Evolutionary conservation across 2,888 invertebrate genomes (phyloP).

Genomic region (Lasiommata megera): DNA sequence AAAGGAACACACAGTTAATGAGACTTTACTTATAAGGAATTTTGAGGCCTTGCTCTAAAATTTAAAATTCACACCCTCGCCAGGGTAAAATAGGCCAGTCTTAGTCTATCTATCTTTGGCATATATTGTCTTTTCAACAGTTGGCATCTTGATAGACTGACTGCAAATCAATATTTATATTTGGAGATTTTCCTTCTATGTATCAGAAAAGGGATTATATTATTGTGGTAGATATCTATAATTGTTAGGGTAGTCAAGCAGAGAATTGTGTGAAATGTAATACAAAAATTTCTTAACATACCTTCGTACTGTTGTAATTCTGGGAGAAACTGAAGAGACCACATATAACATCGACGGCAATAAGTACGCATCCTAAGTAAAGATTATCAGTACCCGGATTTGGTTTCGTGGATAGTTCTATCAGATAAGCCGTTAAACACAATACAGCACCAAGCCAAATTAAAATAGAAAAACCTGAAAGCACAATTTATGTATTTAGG

Average conservation of each 20-base stretch:
- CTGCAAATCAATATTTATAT: too few species aligned
- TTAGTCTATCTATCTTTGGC: too few species aligned
- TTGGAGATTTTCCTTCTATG: too few species aligned
- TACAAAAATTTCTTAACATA: slow-evolving; percentile 27
- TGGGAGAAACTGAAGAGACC: slow-evolving; percentile 99
- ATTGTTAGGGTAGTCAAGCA: too few species aligned
- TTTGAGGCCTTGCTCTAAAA: too few species aligned
- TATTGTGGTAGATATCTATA: background rate
- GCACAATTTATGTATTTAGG: background rate
- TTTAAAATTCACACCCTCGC: too few species aligned
- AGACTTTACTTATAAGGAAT: too few species aligned
- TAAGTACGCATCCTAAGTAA: slow-evolving; percentile 95
- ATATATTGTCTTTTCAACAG: too few species aligned
- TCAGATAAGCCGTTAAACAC: slow-evolving; percentile 82
- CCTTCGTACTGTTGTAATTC: slow-evolving; percentile 95
- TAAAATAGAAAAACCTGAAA: slow-evolving; percentile 88
- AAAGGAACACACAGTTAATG: too few species aligned
- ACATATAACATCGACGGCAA: slow-evolving; percentile 96
- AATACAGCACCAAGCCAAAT: slow-evolving; percentile 89
- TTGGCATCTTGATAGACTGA: too few species aligned
- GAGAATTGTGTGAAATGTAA: background rate
- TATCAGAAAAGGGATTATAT: background rate
- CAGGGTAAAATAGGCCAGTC: too few species aligned
- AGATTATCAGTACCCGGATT: slow-evolving; percentile 96
- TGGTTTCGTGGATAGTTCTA: slow-evolving; percentile 89